Evolutionary conservation across 2,113 vertebrate genomes (phyloP).

Genomic region (Amblyornis subalaris): DNA sequence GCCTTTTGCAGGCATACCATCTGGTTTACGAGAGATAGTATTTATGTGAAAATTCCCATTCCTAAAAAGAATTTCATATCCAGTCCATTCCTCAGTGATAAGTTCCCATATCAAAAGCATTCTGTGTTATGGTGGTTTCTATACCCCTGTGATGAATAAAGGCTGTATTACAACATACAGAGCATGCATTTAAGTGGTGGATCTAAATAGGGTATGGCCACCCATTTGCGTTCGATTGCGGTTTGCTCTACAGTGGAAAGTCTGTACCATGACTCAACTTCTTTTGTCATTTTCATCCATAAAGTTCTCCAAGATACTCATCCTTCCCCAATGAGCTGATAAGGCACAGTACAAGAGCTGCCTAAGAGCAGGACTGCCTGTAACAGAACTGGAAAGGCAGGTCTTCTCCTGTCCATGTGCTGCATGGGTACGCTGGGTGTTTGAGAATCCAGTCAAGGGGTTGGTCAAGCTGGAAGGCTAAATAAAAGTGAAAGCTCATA

Average conservation of each 20-base stretch:
- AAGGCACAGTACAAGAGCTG: background rate
- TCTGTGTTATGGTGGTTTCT: background rate
- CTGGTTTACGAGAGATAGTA: background rate
- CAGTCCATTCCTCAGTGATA: background rate
- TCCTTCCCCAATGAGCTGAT: background rate
- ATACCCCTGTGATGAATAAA: background rate
- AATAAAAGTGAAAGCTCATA: background rate
- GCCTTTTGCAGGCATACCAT: background rate
- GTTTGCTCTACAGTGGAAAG: background rate
- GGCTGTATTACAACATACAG: background rate
- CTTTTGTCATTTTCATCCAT: background rate
- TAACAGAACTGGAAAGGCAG: background rate
- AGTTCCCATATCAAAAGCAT: background rate
- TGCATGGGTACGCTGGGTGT: rapidly evolving
- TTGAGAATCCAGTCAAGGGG: background rate
- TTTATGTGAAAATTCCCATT: background rate
- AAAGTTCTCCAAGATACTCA: background rate
- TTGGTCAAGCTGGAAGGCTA: background rate
- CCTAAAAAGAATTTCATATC: background rate
- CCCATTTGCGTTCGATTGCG: background rate
- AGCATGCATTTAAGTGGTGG: background rate
- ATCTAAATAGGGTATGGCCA: background rate
- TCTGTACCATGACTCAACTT: background rate
- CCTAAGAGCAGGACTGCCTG: background rate
- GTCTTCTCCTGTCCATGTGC: background rate